Conservation (phyloP, 2,113 vertebrate species). For the Orthonyx spaldingii region DNA sequence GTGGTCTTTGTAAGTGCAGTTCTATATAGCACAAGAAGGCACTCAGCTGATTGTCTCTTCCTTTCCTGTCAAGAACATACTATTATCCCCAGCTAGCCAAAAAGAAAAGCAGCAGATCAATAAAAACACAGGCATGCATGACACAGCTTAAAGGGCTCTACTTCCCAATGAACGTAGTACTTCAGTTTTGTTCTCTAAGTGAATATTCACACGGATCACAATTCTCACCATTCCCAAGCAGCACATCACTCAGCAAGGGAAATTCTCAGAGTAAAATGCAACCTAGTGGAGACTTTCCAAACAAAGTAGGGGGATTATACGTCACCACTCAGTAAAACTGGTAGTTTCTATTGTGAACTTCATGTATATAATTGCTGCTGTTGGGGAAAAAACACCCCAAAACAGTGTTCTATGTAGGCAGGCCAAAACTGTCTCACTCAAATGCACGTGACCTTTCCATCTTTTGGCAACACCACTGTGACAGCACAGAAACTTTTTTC, state of each 20-base stretch:
- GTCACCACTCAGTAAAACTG: background rate
- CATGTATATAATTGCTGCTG: background rate
- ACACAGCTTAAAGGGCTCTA: background rate
- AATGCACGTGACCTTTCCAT: background rate
- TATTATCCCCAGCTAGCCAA: background rate
- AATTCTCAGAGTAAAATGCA: background rate
- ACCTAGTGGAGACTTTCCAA: background rate
- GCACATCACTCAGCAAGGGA: background rate
- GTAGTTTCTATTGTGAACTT: background rate
- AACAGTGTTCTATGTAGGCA: accelerated
- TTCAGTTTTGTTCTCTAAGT: background rate
- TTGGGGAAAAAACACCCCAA: accelerated
- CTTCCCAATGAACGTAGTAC: background rate
- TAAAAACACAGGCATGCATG: background rate
- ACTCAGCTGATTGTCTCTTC: background rate
- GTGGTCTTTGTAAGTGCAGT: background rate
- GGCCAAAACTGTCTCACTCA: background rate
- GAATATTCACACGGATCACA: background rate
- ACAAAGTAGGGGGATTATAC: background rate
- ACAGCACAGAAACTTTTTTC: too few species aligned
- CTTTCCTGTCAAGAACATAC: background rate
- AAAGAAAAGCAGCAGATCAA: background rate
- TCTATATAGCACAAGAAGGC: background rate
- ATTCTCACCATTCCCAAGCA: background rate
- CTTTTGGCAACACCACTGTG: background rate